A percentile compares a stretch with the other conserved stretches of the same genome.
phyloP scores from a whole-genome alignment of 2,888 invertebrate species.

The Keiferia lycopersicella region DNA sequence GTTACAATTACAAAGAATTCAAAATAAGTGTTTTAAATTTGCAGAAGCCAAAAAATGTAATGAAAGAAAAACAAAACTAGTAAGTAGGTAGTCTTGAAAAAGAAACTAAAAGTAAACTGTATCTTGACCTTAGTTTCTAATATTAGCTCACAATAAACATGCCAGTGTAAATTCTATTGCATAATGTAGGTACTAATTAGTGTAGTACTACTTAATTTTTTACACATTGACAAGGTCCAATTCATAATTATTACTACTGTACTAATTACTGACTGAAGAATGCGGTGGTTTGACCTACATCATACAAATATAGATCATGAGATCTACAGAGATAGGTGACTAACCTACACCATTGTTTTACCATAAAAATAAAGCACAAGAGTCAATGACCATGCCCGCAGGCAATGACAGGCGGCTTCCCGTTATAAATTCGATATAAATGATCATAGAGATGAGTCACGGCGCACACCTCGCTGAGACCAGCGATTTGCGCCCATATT shows the following conservation, averaged over 20 bases:
- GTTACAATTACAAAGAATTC: too few species aligned
- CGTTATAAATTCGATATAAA: conserved; percentile 67
- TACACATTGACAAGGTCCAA: conserved; percentile 15
- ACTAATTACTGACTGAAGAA: conserved; percentile 11
- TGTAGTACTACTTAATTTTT: conserved; percentile 7
- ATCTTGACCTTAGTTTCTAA: conserved; percentile 1
- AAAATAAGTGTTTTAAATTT: too few species aligned
- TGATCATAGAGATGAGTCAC: conserved; percentile 46
- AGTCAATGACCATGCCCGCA: conserved; percentile 72
- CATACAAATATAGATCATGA: conserved; percentile 4
- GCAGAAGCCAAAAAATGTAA: neutral
- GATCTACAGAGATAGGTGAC: conserved; percentile 32
- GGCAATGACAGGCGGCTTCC: conserved; percentile 62
- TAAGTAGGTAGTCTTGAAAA: neutral
- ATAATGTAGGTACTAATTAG: conserved; percentile 17
- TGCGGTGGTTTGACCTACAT: conserved; percentile 19
- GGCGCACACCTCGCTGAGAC: neutral
- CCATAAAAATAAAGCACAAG: conserved; percentile 44
- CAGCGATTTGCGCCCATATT: conserved; percentile 16
- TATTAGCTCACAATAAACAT: conserved; percentile 7
- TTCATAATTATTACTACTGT: conserved; percentile 23
- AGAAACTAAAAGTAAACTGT: neutral
- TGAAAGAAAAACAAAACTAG: neutral
- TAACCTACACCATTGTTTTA: conserved; percentile 50
- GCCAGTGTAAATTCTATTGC: conserved; percentile 15